Evolutionary conservation across 1,140 invertebrate species (phyloP), one percentile per base, ranked within the genome.

Genomic region (Dreissena polymorpha): DNA sequence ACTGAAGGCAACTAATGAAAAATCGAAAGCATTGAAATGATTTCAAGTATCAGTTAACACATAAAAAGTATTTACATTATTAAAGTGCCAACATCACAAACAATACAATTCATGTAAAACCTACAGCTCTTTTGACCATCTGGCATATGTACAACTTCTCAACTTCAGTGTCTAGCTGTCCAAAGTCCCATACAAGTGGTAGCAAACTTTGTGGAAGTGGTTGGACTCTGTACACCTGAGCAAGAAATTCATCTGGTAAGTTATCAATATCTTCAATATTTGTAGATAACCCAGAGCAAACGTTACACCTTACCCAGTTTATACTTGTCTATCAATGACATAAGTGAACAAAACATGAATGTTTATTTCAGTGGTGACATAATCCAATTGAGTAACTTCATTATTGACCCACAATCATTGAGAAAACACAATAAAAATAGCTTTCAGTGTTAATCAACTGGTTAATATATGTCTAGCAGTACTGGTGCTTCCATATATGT

Each of bases 111-210:
- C 21, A 60, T 12, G 21, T 29, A 77, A 21, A 12, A 84, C 82
- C 73, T 57, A 91, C 89, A 76, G 81, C 87, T 76, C 86, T 83
- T 16, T 77, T 80, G 51, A 91, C 86, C 88, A 91, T 91, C 83
- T 91, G 87, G 12, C 53, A 64, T 51, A 91, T 91, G 86, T 92
- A 92, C 18, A 88, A 73, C 57, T 87, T 79, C 83, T 92, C 91
- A 12, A 88, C 85, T 8, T 80, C 64, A 21, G 83, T 83, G 67
- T 85, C 86, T 0, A 92, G 85, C 27, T 89, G 88, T 57, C 91
- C 91, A 88, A 91, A 92, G 84, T 92, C 91, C 91, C 91, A 92
- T 23, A 92, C 89, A 16, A 91, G 84, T 13, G 89, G 89, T 18
- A 91, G 67, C 84, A 91, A 81, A 74, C 90, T 92, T 72, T 87